phyloP scores from a whole-genome alignment of 2,113 vertebrate genomes.

The Psilopsiagon aymara region DNA sequence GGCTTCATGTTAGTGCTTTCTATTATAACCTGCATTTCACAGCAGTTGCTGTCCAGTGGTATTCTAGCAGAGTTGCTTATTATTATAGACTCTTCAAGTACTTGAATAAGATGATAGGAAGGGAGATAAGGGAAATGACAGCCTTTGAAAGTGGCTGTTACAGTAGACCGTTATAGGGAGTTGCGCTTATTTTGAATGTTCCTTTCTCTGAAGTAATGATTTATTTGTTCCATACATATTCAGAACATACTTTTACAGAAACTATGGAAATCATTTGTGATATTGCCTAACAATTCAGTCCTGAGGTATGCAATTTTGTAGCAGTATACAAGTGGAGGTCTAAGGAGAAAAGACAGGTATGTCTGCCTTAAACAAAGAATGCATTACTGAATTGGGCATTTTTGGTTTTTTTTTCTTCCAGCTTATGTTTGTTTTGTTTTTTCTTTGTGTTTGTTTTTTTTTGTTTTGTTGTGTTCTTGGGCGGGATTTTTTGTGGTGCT shows the following conservation, averaged over 20 bases:
- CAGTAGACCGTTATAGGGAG: not conserved
- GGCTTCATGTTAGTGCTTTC: not conserved
- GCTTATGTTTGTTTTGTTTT: fast-evolving
- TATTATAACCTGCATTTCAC: not conserved
- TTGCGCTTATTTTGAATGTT: not conserved
- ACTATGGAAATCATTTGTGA: not conserved
- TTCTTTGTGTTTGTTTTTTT: not conserved
- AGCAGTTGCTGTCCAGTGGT: not conserved
- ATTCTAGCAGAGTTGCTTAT: not conserved
- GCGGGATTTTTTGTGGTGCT: not conserved
- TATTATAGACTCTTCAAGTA: not conserved
- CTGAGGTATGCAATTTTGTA: not conserved
- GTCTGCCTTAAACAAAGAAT: not conserved
- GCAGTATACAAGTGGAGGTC: not conserved
- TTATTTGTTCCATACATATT: not conserved
- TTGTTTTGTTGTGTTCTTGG: not conserved
- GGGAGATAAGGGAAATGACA: not conserved
- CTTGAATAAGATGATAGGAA: not conserved
- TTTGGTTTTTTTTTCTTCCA: fast-evolving
- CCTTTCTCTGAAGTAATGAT: not conserved
- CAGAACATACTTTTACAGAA: not conserved
- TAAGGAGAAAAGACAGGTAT: not conserved
- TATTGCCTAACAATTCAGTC: not conserved
- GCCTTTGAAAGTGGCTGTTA: not conserved
- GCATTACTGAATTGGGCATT: not conserved